A percentile compares a stretch with the other conserved stretches of the same genome.
Conservation (phyloP, 2,888 invertebrate species). For the Aphodius granarius region DNA sequence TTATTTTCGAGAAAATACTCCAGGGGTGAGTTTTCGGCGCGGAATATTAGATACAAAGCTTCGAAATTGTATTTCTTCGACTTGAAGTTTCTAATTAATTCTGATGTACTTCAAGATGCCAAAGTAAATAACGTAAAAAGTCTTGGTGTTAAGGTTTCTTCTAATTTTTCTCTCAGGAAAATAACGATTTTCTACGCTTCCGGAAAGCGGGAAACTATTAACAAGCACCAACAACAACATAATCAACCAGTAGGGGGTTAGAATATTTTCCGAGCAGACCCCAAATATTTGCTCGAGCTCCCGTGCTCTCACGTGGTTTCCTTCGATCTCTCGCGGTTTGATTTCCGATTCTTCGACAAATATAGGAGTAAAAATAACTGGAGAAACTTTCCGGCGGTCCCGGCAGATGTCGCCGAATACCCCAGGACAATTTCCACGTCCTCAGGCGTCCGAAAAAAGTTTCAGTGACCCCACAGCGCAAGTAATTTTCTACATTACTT, state of each 20-base stretch:
- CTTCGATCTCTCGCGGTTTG: background rate
- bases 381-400: background rate
- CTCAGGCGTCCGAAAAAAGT: background rate
- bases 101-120: background rate
- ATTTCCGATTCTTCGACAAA: background rate
- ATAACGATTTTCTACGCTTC: too few species aligned
- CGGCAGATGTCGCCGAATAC: background rate
- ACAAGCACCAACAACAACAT: too few species aligned
- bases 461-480: background rate
- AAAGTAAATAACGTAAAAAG: background rate
- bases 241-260: background rate
- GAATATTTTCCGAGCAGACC: background rate
- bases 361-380: background rate
- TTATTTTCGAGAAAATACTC: background rate
- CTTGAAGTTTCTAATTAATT: background rate
- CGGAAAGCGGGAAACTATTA: too few species aligned
- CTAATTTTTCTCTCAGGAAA: too few species aligned
- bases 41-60: background rate
- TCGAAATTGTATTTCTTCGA: background rate
- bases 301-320: background rate
- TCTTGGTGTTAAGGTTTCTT: too few species aligned
- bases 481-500: background rate
- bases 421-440: background rate
- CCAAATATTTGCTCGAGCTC: background rate
- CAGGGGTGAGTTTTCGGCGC: background rate